Conservation (phyloP, 2,888 invertebrate species). For the Neoscelio sp. region DNA sequence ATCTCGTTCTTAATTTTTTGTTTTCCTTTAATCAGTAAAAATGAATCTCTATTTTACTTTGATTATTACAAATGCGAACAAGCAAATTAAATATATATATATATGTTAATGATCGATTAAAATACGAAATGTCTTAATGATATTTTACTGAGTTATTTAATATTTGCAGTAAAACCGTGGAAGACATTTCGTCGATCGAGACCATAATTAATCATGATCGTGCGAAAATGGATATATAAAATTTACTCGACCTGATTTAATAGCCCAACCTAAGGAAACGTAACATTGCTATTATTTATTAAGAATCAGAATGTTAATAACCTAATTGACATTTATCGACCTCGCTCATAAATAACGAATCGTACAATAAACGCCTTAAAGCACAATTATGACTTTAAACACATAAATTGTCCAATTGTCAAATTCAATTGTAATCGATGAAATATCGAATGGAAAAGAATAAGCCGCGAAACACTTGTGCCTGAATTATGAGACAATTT, state of each 20-base stretch:
- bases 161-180: slow-evolving; percentile 25
- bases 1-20: too few relatives aligned
- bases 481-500: slow-evolving; percentile 43
- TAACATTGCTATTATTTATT: slow-evolving; percentile 39
- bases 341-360: slow-evolving; percentile 32
- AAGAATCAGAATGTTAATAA: slow-evolving; percentile 29
- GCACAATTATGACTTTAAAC: slow-evolving; percentile 7
- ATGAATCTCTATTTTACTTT: too few relatives aligned
- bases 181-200: slow-evolving; percentile 10
- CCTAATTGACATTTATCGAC: slow-evolving; percentile 38
- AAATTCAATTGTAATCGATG: slow-evolving; percentile 42
- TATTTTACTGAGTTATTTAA: too few relatives aligned
- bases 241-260: slow-evolving; percentile 25
- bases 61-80: too few relatives aligned
- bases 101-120: too few relatives aligned
- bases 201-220: slow-evolving; percentile 44
- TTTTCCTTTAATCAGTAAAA: too few relatives aligned
- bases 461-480: slow-evolving; percentile 9
- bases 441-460: slow-evolving; percentile 43
- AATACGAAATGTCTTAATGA: too few relatives aligned
- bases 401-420: slow-evolving; percentile 38
- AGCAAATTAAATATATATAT: too few relatives aligned
- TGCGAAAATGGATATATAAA: slow-evolving; percentile 22
- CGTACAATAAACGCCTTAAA: slow-evolving; percentile 22
- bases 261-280: slow-evolving; percentile 17